phyloP scores from a whole-genome alignment of 1,140 invertebrate genomes.

The Magallana gigas region DNA sequence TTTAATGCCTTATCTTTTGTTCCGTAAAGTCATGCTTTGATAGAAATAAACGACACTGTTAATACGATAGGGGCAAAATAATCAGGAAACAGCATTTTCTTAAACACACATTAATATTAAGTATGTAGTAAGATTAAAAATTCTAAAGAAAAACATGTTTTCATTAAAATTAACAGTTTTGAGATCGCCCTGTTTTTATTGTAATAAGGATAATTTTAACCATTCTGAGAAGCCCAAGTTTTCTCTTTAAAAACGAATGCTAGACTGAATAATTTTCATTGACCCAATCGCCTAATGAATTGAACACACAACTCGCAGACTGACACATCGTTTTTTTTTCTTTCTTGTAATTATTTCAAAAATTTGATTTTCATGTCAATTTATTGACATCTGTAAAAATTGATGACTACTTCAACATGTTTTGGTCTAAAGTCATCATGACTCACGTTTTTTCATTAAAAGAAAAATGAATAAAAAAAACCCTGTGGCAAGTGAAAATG shows the following conservation, averaged over 20 bases:
- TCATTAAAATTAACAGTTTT: constrained; percentile 2
- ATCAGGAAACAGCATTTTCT: too few relatives aligned
- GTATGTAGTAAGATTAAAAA: too few relatives aligned
- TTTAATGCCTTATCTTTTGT: too few relatives aligned
- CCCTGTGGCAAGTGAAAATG: background rate
- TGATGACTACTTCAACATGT: constrained; percentile 18
- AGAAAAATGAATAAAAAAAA: background rate
- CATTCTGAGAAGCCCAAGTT: background rate
- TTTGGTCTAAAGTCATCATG: background rate
- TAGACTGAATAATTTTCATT: background rate
- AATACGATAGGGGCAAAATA: too few relatives aligned
- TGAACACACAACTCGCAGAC: background rate
- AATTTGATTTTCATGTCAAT: constrained; percentile 23
- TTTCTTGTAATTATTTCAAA: background rate
- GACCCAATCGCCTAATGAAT: background rate
- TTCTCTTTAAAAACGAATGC: background rate
- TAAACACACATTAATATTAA: too few relatives aligned
- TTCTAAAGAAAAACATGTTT: background rate
- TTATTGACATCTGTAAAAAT: constrained; percentile 26
- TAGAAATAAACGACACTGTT: too few relatives aligned
- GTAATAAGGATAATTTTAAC: background rate
- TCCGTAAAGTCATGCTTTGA: too few relatives aligned
- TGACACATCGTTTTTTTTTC: background rate
- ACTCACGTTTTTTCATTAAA: constrained; percentile 23
- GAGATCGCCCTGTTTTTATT: background rate